Evolutionary conservation across 2,113 vertebrate species (phyloP), one percentile per base, ranked within the genome.

Genomic region (Nematolebias whitei): DNA sequence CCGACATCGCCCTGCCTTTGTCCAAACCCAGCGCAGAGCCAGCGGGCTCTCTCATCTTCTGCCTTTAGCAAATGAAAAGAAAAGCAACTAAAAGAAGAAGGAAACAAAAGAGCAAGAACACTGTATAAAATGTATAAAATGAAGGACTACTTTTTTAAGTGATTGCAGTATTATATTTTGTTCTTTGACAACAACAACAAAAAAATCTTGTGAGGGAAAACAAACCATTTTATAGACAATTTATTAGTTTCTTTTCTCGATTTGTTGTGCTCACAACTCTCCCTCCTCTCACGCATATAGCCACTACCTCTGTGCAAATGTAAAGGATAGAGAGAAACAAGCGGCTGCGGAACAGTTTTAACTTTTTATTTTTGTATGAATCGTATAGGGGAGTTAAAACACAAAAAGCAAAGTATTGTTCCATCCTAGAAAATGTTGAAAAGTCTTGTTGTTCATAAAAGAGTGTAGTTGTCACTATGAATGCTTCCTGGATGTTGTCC

Each of bases 81-180:
- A 91, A 83, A 84, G 74, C 87, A 89, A 90, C 86, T 87, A 87
- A 82, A 71, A 82, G 76, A 76, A 35, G 32, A 35, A 35, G 32
- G 32, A 35, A 35, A 35, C 66, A 76, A 76, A 83, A 86, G 81
- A 88, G 86, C 63, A 60, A 81, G 90, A 94, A 92, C 89, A 92
- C 92, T 98, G 96, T 98, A 96, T 92, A 97, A 97, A 96, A 92
- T 97, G 95, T 96, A 96, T 93, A 97, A 96, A 91, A 96, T 95
- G 94, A 97, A 96, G 96, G 95, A 97, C 93, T 96, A 96, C 94
- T 98, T 98, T 98, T 98, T 94, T 97, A 98, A 96, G 95, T 98
- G 95, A 96, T 92, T 91, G 94, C 96, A 98, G 96, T 98, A 95
- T 97, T 98, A 96, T 95, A 95, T 94, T 93, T 93, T 93, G 92